These are phyloP conservation scores for Acromyrmex charruanus DNA, from an alignment of 1,140 invertebrate species.

Conservation along the genomic window DNA sequence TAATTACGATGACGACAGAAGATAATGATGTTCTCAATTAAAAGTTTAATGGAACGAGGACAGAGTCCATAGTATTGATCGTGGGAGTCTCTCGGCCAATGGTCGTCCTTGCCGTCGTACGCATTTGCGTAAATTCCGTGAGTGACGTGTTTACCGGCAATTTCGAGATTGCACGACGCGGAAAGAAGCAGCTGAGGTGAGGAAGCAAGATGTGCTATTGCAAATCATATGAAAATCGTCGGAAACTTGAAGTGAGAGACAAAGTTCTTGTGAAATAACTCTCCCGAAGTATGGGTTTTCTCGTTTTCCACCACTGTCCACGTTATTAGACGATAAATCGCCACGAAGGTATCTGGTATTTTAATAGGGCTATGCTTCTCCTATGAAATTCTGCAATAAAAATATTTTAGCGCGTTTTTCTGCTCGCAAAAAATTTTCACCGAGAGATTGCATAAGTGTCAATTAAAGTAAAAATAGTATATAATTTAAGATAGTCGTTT, in stretches of 20 bases:
- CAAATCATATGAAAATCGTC: conserved; percentile 23
- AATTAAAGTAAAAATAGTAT: neutral
- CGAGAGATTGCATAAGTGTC: neutral
- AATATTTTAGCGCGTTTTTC: conserved; percentile 3
- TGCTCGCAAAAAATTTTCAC: neutral
- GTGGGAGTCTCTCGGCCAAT: conserved; percentile 9
- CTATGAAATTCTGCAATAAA: conserved; percentile 34
- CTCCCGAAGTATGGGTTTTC: conserved; percentile 31
- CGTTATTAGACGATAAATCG: conserved; percentile 36
- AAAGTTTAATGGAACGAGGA: conserved; percentile 26
- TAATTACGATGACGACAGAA: neutral
- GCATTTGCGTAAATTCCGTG: conserved; percentile 44
- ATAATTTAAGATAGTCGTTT: too few species aligned
- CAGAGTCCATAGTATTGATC: conserved; percentile 31
- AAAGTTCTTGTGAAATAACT: conserved; percentile 36
- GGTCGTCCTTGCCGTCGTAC: neutral
- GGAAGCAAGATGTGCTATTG: conserved; percentile 8
- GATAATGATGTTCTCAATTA: neutral
- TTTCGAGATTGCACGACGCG: conserved; percentile 35
- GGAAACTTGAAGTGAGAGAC: conserved; percentile 19
- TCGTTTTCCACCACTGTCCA: neutral
- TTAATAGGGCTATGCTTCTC: conserved; percentile 6
- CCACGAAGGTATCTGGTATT: neutral
- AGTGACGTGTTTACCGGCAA: conserved; percentile 35
- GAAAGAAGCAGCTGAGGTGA: conserved; percentile 16